Conservation (phyloP, 2,113 vertebrate genomes). For the Serinus canaria region DNA sequence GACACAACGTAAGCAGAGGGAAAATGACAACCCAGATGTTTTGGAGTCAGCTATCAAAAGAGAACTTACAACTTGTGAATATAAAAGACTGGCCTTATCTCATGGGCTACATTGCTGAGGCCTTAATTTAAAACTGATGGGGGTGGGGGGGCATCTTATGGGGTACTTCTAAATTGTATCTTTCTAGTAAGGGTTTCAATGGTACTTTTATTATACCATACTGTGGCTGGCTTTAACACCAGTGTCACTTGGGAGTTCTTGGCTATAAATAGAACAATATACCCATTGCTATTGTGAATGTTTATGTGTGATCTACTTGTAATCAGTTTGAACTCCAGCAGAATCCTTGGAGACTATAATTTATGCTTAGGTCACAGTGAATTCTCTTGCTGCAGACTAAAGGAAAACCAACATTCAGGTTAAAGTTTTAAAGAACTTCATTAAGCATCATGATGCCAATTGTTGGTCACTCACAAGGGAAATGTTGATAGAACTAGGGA, state of each 20-base stretch:
- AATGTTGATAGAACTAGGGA: not conserved
- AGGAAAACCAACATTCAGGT: slow-evolving; percentile 14
- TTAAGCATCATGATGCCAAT: slow-evolving; percentile 1
- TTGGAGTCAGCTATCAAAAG: slow-evolving; percentile 27
- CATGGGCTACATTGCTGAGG: slow-evolving; percentile 78
- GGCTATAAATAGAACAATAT: slow-evolving; percentile 66
- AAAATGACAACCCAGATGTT: not conserved
- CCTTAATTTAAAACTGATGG: slow-evolving; percentile 78
- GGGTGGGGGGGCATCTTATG: not conserved
- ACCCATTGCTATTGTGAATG: slow-evolving; percentile 51
- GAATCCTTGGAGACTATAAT: slow-evolving; percentile 67
- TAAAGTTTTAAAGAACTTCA: slow-evolving; percentile 18
- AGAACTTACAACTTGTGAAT: slow-evolving; percentile 60
- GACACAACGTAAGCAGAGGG: not conserved
- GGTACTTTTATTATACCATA: slow-evolving; percentile 81
- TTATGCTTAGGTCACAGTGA: slow-evolving; percentile 70
- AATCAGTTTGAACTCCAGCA: slow-evolving; percentile 75
- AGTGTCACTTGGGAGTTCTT: slow-evolving; percentile 73
- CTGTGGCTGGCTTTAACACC: slow-evolving; percentile 76
- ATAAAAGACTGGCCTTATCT: slow-evolving; percentile 69
- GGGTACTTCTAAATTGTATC: slow-evolving; percentile 72
- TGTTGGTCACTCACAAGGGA: not conserved
- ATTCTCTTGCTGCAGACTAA: slow-evolving; percentile 71
- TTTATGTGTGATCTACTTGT: slow-evolving; percentile 64
- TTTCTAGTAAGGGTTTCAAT: slow-evolving; percentile 67